These are phyloP conservation scores for Trachops cirrhosus DNA, from an alignment of 2,797 vertebrate genomes.

Conservation along the genomic window DNA sequence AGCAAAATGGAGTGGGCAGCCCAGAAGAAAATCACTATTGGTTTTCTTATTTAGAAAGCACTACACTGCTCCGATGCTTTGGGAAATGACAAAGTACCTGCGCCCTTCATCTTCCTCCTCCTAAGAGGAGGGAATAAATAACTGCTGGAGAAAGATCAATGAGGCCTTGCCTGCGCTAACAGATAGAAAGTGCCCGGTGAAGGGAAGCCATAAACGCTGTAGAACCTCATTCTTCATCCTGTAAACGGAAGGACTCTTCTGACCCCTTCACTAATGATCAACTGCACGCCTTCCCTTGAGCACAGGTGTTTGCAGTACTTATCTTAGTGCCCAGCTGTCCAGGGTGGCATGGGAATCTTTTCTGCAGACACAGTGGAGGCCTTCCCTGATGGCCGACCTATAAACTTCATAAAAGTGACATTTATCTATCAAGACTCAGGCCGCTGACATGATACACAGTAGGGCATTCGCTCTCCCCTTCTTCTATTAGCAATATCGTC, in stretches of 20 bases:
- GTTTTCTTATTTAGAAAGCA: constrained; percentile 53
- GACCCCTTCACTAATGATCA: constrained; percentile 48
- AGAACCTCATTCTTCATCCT: constrained; percentile 64
- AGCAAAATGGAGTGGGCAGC: not conserved
- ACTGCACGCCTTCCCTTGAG: constrained; percentile 28
- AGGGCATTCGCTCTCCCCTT: constrained; percentile 49
- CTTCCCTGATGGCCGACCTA: constrained; percentile 56
- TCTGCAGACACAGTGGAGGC: not conserved
- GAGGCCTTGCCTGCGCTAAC: constrained; percentile 59
- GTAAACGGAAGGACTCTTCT: constrained; percentile 57
- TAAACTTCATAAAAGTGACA: constrained; percentile 64
- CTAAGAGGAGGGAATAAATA: constrained; percentile 68
- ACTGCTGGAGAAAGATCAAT: constrained; percentile 65
- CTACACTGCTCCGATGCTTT: not conserved
- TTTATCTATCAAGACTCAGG: constrained; percentile 59
- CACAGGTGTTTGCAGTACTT: constrained; percentile 48
- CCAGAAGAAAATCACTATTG: constrained; percentile 5
- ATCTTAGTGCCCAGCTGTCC: constrained; percentile 8
- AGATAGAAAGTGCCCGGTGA: constrained; percentile 58
- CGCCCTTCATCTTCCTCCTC: constrained; percentile 61
- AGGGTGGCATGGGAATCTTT: constrained; percentile 17
- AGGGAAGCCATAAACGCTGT: constrained; percentile 52
- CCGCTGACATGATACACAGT: constrained; percentile 50
- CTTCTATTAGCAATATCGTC: constrained; percentile 20
- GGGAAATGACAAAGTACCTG: constrained; percentile 62